Percentiles rank a stretch among this genome's conserved stretches.
phyloP scores from a whole-genome alignment of 2,113 vertebrate species.

The Xiphophorus hellerii region DNA sequence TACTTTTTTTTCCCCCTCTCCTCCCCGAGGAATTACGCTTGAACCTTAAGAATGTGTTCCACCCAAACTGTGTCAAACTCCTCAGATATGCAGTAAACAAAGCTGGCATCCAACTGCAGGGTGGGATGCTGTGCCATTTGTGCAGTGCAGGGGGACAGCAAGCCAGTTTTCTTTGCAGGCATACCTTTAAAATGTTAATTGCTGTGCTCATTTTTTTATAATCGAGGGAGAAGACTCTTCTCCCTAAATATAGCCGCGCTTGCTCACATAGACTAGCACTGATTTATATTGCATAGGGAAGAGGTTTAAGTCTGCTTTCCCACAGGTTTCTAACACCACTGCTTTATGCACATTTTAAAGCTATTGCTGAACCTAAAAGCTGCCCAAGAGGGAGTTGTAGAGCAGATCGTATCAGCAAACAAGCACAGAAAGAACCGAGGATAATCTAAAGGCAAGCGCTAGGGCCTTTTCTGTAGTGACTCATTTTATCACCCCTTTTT shows the following conservation, averaged over 20 bases:
- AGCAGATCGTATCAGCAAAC: not conserved
- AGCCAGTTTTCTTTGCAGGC: constrained; percentile 32
- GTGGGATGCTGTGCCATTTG: constrained; percentile 17
- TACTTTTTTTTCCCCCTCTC: not conserved
- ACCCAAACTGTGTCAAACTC: constrained; percentile 62
- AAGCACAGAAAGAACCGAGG: constrained; percentile 4
- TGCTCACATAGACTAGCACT: constrained; percentile 15
- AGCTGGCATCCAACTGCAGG: constrained; percentile 16
- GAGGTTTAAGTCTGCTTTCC: constrained; percentile 37
- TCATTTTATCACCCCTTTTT: not conserved
- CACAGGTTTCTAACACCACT: constrained; percentile 6
- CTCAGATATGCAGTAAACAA: constrained; percentile 59
- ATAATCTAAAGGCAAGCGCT: constrained; percentile 3
- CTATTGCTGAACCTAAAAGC: constrained; percentile 5
- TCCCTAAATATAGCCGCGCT: constrained; percentile 36
- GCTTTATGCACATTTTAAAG: constrained; percentile 6
- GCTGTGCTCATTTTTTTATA: constrained; percentile 39
- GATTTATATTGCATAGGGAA: constrained; percentile 47
- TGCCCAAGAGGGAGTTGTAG: constrained; percentile 7
- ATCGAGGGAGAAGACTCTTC: constrained; percentile 24
- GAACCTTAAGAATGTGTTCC: constrained; percentile 46
- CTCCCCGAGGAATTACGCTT: constrained; percentile 50
- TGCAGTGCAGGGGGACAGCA: constrained; percentile 13
- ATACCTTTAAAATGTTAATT: constrained; percentile 71
- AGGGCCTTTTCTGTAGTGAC: not conserved